Percentiles rank a stretch among this genome's conserved stretches.
Evolutionary conservation across 2,797 vertebrate genomes (phyloP).

Genomic region (Merluccius polli): DNA sequence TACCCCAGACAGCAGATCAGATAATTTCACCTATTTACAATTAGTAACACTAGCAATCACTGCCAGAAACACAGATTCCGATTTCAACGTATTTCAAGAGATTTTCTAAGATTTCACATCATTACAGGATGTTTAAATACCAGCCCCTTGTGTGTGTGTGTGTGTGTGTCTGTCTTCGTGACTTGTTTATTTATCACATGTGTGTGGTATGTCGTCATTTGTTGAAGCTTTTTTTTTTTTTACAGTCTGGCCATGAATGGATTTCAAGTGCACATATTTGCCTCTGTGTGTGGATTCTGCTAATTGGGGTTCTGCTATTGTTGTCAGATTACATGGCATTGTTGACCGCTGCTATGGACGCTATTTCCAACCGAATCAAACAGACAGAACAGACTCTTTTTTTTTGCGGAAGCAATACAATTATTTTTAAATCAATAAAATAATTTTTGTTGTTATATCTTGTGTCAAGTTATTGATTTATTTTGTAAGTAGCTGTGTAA

Average conservation of each 20-base stretch:
- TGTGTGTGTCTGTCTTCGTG: not conserved
- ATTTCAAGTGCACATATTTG: slow-evolving; percentile 24
- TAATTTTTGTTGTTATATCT: too few species aligned
- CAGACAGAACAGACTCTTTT: too few species aligned
- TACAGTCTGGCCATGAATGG: not conserved
- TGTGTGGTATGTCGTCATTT: not conserved
- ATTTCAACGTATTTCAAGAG: slow-evolving; percentile 5
- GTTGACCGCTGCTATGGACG: too few species aligned
- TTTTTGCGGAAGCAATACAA: too few species aligned
- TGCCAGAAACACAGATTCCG: not conserved
- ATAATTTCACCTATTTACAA: not conserved
- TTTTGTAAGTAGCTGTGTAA: too few species aligned
- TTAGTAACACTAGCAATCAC: slow-evolving; percentile 42
- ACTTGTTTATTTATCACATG: not conserved
- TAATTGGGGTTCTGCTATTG: slow-evolving; percentile 61
- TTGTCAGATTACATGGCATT: too few species aligned
- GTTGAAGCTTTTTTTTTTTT: not conserved
- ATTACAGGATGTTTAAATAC: not conserved
- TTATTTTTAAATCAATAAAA: too few species aligned
- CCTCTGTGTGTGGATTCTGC: slow-evolving; percentile 52
- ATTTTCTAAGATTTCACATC: not conserved
- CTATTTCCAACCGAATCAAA: too few species aligned
- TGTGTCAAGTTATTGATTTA: too few species aligned
- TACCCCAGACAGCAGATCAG: not conserved
- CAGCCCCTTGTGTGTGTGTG: not conserved